phyloP scores from a whole-genome alignment of 92 coral and sea anemone species.

The Paramuricea clavata region DNA sequence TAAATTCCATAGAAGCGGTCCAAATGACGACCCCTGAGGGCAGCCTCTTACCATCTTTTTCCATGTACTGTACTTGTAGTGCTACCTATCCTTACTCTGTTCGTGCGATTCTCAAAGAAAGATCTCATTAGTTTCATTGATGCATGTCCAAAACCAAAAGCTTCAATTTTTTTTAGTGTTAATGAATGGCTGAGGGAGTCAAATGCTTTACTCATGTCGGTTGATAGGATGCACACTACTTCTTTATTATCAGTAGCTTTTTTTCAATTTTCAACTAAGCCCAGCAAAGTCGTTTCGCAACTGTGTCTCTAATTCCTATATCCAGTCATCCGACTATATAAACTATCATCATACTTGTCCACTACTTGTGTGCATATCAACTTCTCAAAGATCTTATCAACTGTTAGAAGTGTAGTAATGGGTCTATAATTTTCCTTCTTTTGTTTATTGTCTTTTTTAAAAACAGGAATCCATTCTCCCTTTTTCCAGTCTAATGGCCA shows the following conservation, averaged over 20 bases:
- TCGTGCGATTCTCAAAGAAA: background rate
- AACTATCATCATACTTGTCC: constrained; percentile 42
- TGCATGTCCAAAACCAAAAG: background rate
- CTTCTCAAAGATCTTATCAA: constrained; percentile 68
- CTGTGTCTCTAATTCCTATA: constrained; percentile 62
- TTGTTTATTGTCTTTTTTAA: constrained; percentile 54
- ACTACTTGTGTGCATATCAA: constrained; percentile 59
- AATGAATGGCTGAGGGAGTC: background rate
- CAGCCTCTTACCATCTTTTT: background rate
- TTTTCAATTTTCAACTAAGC: constrained; percentile 64
- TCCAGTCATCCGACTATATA: constrained; percentile 60
- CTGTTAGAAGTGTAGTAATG: constrained; percentile 58
- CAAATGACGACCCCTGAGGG: background rate
- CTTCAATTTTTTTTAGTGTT: background rate
- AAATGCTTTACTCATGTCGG: background rate
- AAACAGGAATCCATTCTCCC: constrained; percentile 65
- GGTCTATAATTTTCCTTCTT: constrained; percentile 58
- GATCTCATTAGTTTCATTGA: background rate
- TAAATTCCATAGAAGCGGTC: background rate
- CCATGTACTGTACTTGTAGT: background rate
- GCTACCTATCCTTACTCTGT: background rate
- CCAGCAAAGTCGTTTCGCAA: constrained; percentile 69
- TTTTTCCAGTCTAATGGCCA: constrained; percentile 57
- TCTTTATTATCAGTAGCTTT: constrained; percentile 55
- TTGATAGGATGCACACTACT: constrained; percentile 42